Evolutionary conservation across 1,140 invertebrate species (phyloP).

Genomic region (Anthonomus grandis): DNA sequence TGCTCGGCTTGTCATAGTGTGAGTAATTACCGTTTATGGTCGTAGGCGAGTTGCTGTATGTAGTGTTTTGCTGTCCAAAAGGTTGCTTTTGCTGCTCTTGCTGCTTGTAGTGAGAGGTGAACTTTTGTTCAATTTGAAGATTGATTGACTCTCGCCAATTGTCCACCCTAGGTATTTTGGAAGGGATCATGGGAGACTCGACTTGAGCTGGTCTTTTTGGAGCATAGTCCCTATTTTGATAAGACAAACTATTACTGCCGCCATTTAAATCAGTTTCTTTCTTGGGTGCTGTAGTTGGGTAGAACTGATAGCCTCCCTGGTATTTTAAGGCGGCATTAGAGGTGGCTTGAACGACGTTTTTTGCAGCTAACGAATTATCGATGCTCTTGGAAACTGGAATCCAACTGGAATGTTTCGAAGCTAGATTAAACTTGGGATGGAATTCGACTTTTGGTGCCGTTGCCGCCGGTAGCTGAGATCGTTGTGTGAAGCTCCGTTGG

Average conservation of each 20-base stretch:
- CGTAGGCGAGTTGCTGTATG: constrained; percentile 17
- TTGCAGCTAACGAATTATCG: too few relatives aligned
- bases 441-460: constrained; percentile 69
- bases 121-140: constrained; percentile 55
- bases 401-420: constrained; percentile 21
- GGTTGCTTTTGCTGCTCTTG: constrained; percentile 26
- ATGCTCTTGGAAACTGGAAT: background rate
- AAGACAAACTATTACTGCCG: background rate
- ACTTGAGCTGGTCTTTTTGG: constrained; percentile 47
- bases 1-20: too few relatives aligned
- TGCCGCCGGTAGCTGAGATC: constrained; percentile 46
- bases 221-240: background rate
- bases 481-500: constrained; percentile 45
- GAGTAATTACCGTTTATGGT: constrained; percentile 18
- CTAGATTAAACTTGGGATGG: constrained; percentile 61
- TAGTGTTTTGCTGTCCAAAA: constrained; percentile 24
- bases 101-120: constrained; percentile 44
- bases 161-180: constrained; percentile 53
- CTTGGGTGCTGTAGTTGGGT: too few relatives aligned
- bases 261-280: too few relatives aligned
- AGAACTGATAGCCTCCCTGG: too few relatives aligned
- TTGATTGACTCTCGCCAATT: constrained; percentile 55
- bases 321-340: too few relatives aligned
- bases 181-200: constrained; percentile 42
- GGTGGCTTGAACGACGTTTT: too few relatives aligned